Conservation (phyloP, 2,888 invertebrate genomes). For the Lycophotia porphyrea region DNA sequence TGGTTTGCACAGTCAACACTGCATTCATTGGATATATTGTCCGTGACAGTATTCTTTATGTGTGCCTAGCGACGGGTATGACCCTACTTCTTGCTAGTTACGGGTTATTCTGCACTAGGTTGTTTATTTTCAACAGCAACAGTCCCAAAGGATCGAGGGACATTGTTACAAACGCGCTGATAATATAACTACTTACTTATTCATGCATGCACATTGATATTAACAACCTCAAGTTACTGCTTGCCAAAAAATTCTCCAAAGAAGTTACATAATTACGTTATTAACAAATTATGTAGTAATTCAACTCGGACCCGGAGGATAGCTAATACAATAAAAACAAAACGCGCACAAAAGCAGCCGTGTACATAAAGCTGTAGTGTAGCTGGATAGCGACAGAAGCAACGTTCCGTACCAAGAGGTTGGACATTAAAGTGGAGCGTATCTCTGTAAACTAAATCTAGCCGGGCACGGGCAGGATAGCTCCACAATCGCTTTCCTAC, state of each 20-base stretch:
- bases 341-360: conserved; percentile 45
- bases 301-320: conserved; percentile 4
- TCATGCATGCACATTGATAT: conserved; percentile 11
- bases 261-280: background rate
- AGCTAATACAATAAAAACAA: conserved; percentile 51
- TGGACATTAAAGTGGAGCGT: conserved; percentile 80
- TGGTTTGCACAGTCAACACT: conserved; percentile 54
- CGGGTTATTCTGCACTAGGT: background rate
- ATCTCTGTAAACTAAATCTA: conserved; percentile 83
- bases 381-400: conserved; percentile 67
- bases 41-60: conserved; percentile 7
- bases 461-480: conserved; percentile 75
- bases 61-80: background rate
- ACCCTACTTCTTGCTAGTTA: background rate
- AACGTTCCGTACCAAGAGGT: conserved; percentile 76
- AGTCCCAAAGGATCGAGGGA: background rate
- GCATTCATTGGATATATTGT: conserved; percentile 45
- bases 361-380: conserved; percentile 66
- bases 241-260: background rate
- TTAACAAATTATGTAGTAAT: conserved; percentile 14
- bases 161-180: background rate
- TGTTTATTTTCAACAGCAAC: background rate
- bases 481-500: conserved; percentile 78
- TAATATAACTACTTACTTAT: background rate
- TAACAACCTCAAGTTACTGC: background rate